Conservation (phyloP, 2,797 vertebrate species). For the Lutjanus argentimaculatus region DNA sequence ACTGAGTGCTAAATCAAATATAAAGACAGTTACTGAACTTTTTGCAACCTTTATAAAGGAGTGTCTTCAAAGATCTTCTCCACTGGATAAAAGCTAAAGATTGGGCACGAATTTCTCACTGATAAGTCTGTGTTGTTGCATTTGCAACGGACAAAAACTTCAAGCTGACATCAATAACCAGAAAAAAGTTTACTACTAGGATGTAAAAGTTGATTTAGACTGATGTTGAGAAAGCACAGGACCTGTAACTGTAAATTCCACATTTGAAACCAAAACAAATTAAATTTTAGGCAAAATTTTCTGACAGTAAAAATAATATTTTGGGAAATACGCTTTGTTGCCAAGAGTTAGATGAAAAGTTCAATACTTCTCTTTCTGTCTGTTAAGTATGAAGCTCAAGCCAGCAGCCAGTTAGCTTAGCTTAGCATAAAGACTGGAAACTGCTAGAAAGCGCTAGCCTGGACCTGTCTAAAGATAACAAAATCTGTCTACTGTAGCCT, state of each 20-base stretch:
- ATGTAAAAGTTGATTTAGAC: not conserved
- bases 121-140: not conserved
- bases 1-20: not conserved
- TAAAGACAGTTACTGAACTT: constrained; percentile 1
- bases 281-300: not conserved
- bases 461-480: too few species aligned
- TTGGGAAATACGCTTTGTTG: not conserved
- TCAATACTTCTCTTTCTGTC: not conserved
- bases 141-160: not conserved
- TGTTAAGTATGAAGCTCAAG: not conserved
- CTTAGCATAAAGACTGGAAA: not conserved
- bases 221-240: not conserved
- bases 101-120: not conserved
- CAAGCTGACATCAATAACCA: not conserved
- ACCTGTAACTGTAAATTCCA: not conserved
- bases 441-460: not conserved
- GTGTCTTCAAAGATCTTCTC: not conserved
- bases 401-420: constrained; percentile 1
- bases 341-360: too few species aligned
- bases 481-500: not conserved
- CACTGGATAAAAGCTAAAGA: not conserved
- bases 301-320: not conserved
- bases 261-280: not conserved
- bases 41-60: constrained; percentile 10
- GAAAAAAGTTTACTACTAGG: not conserved